Evolutionary conservation across 2,888 invertebrate species (phyloP), one percentile per base, ranked within the genome.

Genomic region (Heteromyza rotundicornis): DNA sequence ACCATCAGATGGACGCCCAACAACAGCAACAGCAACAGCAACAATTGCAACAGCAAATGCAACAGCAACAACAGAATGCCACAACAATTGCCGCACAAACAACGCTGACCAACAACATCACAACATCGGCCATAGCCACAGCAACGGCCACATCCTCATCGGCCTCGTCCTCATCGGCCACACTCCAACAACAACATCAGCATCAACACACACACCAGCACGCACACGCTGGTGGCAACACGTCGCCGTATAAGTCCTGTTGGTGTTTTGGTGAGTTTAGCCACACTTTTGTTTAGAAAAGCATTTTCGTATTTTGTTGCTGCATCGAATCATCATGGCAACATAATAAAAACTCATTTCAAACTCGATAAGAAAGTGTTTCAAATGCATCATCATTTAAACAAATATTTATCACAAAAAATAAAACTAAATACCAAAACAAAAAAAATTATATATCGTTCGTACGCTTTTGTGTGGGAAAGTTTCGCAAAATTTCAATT

Each of bases 251-350:
- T 57, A 76, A 76, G 66, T 79, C 83, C 75, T 82, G 82, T 77
- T 82, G 81, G 82, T 83, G 82, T 78, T 80, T 81, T 79, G 83
- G 83, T 83, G 82, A 83, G 83, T 83, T 77, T 64, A 3, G 5
- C 16, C 14, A 14, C 40, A 8, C 20, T 20, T 19, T 57, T 57
- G 35, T 44, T 47, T 35, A 51, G 49, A 44, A 56, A 56, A 32
- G 36, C 50, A 17, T 47, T 51, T 56, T 36, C 40, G 40, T n/a
- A 40, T 40, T 40, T 40, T 40, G 40, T 40, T 40, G 40, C 40
- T 10, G 40, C 16, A 40, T 27, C 27, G 10, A 5, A 27, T 35
- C 36, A 32, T 55, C 22, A 40, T 40, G 7, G 40, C 40, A 40
- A 40, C 40, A 40, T 40, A 7, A 40, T 14, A 3, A 7, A 40